phyloP scores from a whole-genome alignment of 2,888 invertebrate genomes.

The Cheilosia pagana region DNA sequence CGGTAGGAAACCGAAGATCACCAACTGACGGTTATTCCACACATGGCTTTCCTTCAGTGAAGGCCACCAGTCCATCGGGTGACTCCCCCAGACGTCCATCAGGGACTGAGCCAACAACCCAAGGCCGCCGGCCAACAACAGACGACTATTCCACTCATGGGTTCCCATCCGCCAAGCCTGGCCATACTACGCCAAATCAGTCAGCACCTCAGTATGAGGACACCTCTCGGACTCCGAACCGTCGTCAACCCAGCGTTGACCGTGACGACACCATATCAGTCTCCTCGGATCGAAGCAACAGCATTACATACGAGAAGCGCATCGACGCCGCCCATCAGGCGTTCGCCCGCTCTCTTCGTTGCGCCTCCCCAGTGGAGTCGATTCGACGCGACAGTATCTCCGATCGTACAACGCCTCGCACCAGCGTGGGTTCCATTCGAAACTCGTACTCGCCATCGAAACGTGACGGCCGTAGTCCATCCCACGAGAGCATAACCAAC shows the following conservation, averaged over 20 bases:
- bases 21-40: slow-evolving; percentile 62
- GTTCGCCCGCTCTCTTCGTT: slow-evolving; percentile 89
- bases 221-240: slow-evolving; percentile 13
- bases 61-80: slow-evolving; percentile 37
- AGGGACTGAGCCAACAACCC: slow-evolving; percentile 21
- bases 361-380: slow-evolving; percentile 87
- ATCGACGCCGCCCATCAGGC: slow-evolving; percentile 89
- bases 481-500: slow-evolving; percentile 81
- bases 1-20: slow-evolving; percentile 37
- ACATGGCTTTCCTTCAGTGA: slow-evolving; percentile 72
- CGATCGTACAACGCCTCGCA: slow-evolving; percentile 79
- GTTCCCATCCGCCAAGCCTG: slow-evolving; percentile 78
- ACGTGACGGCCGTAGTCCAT: slow-evolving; percentile 81
- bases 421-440: slow-evolving; percentile 80
- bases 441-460: slow-evolving; percentile 76
- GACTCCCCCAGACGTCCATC: slow-evolving; percentile 55
- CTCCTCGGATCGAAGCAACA: slow-evolving; percentile 59
- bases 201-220: slow-evolving; percentile 77
- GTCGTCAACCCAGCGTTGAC: slow-evolving; percentile 47
- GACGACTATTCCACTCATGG: slow-evolving; percentile 78
- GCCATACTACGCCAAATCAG: slow-evolving; percentile 62
- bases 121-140: slow-evolving; percentile 36
- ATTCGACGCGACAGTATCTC: slow-evolving; percentile 84
- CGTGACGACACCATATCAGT: slow-evolving; percentile 62
- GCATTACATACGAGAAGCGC: slow-evolving; percentile 78